phyloP scores from a whole-genome alignment of 1,140 invertebrate genomes.

The Bombus soroeensis region DNA sequence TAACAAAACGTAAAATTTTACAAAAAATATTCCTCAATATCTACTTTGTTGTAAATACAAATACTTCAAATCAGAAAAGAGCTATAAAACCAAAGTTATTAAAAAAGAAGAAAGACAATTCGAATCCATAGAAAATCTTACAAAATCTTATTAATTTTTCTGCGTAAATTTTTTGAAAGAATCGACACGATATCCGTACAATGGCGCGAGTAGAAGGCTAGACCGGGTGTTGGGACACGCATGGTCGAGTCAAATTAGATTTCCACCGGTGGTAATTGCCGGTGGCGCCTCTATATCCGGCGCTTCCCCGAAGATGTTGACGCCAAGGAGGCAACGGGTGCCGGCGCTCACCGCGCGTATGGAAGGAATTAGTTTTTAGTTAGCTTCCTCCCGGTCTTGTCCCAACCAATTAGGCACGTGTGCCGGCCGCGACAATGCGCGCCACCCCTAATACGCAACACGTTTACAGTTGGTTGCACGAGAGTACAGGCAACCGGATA shows the following conservation, averaged over 20 bases:
- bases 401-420: slow-evolving; percentile 80
- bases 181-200: slow-evolving; percentile 43
- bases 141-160: slow-evolving; percentile 3
- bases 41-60: not conserved
- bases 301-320: slow-evolving; percentile 79
- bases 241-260: slow-evolving; percentile 78
- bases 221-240: slow-evolving; percentile 63
- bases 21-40: no score
- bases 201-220: slow-evolving; percentile 43
- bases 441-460: slow-evolving; percentile 73
- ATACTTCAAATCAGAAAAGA: not conserved
- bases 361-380: slow-evolving; percentile 82
- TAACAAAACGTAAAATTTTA: no score
- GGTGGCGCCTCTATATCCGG: slow-evolving; percentile 83
- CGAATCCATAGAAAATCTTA: not conserved
- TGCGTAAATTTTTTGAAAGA: not conserved
- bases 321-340: slow-evolving; percentile 46
- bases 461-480: slow-evolving; percentile 68
- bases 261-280: slow-evolving; percentile 78
- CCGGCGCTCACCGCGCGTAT: slow-evolving; percentile 70
- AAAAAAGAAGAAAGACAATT: not conserved
- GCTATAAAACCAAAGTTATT: not conserved
- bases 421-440: slow-evolving; percentile 76
- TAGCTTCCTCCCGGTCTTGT: slow-evolving; percentile 71
- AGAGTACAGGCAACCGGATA: slow-evolving; percentile 57